Conservation (phyloP, 2,113 vertebrate genomes). For the Saguinus midas region DNA sequence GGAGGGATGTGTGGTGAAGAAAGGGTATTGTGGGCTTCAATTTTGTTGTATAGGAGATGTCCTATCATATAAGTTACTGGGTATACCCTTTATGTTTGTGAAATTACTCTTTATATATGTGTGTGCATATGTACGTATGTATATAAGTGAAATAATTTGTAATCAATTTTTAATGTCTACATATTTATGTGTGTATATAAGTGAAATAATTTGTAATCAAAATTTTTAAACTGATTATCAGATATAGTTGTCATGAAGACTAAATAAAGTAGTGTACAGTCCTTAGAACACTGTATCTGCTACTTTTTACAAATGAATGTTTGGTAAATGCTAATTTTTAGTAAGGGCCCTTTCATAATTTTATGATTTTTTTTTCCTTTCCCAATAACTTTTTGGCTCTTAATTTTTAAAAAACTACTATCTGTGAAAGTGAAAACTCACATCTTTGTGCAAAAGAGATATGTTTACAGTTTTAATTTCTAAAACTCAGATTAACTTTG, state of each 20-base stretch:
- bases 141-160: neutral
- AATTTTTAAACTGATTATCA: neutral
- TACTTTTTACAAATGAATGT: neutral
- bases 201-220: neutral
- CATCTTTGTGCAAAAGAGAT: neutral
- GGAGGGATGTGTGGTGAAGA: neutral
- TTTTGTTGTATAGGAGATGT: neutral
- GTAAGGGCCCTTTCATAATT: neutral
- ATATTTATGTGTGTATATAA: neutral
- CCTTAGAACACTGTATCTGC: neutral
- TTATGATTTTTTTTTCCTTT: neutral
- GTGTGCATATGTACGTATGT: neutral
- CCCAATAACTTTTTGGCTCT: slow-evolving; percentile 8
- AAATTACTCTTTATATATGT: neutral
- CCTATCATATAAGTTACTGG: neutral
- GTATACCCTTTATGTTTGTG: neutral
- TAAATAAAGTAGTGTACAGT: neutral
- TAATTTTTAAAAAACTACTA: neutral
- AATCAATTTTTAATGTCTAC: neutral
- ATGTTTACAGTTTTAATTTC: neutral
- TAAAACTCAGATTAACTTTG: slow-evolving; percentile 2
- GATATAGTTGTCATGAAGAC: neutral
- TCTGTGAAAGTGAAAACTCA: neutral
- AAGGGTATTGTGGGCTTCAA: neutral
- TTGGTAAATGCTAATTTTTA: neutral